Evolutionary conservation across 2,113 vertebrate genomes (phyloP).

Genomic region (Alouatta palliata): DNA sequence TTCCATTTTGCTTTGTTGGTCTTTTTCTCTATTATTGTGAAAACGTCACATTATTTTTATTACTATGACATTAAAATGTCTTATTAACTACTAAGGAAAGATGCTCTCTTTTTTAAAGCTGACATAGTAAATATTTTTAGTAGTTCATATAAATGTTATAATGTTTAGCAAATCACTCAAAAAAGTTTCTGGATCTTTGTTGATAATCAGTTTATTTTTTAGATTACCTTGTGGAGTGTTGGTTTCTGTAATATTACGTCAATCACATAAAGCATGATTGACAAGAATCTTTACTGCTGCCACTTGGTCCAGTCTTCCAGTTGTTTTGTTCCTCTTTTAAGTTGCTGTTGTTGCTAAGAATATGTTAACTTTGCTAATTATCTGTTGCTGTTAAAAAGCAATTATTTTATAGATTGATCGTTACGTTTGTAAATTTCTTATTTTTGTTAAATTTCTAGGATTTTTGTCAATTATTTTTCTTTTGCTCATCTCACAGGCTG

Average conservation of each 20-base stretch:
- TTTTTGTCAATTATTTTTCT: not conserved
- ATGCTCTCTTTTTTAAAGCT: not conserved
- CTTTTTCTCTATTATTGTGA: not conserved
- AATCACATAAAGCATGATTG: not conserved
- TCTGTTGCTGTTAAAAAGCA: not conserved
- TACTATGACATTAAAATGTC: not conserved
- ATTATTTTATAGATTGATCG: not conserved
- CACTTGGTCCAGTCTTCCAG: not conserved
- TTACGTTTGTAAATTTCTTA: not conserved
- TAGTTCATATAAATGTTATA: not conserved
- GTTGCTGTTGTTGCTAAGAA: not conserved
- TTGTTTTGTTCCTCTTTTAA: not conserved
- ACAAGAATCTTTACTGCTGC: not conserved
- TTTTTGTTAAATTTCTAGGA: not conserved
- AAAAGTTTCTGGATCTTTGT: not conserved
- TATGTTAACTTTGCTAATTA: not conserved
- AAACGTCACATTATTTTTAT: not conserved
- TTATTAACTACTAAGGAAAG: not conserved
- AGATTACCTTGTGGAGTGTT: not conserved
- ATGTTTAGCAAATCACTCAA: not conserved
- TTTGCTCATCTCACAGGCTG: fast-evolving
- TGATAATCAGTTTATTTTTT: not conserved
- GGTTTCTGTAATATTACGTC: not conserved
- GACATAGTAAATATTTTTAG: not conserved
- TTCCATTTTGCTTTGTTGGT: not conserved